phyloP scores from a whole-genome alignment of 2,888 invertebrate genomes.

The Ctenicera cuprea region DNA sequence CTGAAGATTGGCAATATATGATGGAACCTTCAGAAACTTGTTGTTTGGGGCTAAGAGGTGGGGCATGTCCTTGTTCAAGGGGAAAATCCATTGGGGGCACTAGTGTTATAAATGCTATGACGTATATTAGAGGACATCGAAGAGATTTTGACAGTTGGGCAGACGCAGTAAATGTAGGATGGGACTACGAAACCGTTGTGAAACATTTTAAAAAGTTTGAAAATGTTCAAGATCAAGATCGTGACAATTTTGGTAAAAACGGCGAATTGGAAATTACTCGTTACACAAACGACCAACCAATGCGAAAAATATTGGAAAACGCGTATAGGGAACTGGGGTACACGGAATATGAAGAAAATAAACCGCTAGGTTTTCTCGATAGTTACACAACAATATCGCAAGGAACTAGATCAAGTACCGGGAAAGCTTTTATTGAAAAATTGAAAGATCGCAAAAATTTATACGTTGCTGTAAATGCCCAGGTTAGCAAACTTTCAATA shows the following conservation, averaged over 20 bases:
- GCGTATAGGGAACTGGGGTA: constrained; percentile 65
- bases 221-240: constrained; percentile 43
- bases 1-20: constrained; percentile 94
- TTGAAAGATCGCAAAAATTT: constrained; percentile 75
- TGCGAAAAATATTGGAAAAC: constrained; percentile 42
- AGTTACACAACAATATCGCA: constrained; percentile 70
- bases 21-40: constrained; percentile 88
- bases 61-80: constrained; percentile 92
- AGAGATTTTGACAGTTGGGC: constrained; percentile 94
- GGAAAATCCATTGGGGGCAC: constrained; percentile 94
- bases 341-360: constrained; percentile 64
- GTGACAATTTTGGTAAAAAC: constrained; percentile 47
- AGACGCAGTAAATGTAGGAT: constrained; percentile 87
- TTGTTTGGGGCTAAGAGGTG: constrained; percentile 90
- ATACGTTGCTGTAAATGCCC: constrained; percentile 74
- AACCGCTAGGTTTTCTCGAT: constrained; percentile 67
- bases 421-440: constrained; percentile 76
- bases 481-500: constrained; percentile 76
- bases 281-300: constrained; percentile 32
- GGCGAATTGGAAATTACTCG: constrained; percentile 51
- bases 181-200: constrained; percentile 88
- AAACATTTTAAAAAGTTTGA: constrained; percentile 85
- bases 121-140: constrained; percentile 91
- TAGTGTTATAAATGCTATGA: constrained; percentile 93
- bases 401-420: constrained; percentile 75